Percentiles rank a stretch among this genome's conserved stretches.
Conservation (phyloP, 2,797 vertebrate genomes). For the Picus viridis region DNA sequence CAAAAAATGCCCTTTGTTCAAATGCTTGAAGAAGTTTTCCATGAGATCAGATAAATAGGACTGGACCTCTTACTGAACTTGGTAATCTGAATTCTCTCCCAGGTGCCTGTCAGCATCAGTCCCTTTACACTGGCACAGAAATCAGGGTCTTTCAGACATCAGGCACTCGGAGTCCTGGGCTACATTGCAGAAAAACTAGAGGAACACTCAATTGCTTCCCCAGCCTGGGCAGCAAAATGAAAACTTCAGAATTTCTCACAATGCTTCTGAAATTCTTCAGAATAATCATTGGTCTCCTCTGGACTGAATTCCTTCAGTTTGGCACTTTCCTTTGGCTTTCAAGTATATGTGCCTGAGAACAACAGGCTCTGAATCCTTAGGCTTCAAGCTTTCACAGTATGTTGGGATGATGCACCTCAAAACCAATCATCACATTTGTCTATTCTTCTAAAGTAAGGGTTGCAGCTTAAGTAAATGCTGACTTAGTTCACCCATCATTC, state of each 20-base stretch:
- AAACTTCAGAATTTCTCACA: background rate
- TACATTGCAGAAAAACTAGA: background rate
- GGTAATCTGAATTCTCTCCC: background rate
- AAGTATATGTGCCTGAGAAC: background rate
- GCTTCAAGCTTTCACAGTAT: background rate
- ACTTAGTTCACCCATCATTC: background rate
- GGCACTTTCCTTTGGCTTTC: background rate
- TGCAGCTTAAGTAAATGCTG: background rate
- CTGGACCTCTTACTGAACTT: background rate
- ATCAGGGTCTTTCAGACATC: background rate
- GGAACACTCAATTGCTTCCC: background rate
- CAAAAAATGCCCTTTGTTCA: background rate
- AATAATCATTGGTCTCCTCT: background rate
- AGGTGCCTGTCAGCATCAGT: background rate
- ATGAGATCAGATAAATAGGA: background rate
- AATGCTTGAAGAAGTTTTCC: background rate
- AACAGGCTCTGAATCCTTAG: background rate
- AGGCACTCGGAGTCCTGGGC: background rate
- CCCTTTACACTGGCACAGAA: background rate
- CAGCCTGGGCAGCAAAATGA: background rate
- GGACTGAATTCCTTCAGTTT: background rate
- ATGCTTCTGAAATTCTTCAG: background rate
- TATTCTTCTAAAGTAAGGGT: background rate
- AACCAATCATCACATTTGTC: background rate
- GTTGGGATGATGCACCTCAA: background rate